Conservation (phyloP, 2,888 invertebrate genomes). For the Halictus quadricinctus region DNA sequence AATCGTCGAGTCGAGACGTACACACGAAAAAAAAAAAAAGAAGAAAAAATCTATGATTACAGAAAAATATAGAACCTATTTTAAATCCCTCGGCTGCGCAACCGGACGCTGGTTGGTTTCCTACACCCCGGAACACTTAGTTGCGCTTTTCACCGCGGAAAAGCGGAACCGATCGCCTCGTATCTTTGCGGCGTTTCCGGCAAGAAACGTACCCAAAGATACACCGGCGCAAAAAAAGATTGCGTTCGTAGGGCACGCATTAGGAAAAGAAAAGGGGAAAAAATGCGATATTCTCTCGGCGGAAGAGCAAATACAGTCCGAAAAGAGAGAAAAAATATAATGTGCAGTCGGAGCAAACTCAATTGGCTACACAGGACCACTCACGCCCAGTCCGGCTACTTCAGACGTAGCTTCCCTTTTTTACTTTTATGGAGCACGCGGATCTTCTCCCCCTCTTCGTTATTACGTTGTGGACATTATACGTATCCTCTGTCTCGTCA, state of each 20-base stretch:
- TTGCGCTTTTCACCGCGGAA: constrained; percentile 41
- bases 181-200: constrained; percentile 47
- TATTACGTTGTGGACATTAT: constrained; percentile 4
- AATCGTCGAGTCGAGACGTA: constrained; percentile 37
- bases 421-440: background rate
- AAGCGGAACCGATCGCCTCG: constrained; percentile 31
- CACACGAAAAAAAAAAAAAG: constrained; percentile 34
- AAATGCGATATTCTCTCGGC: constrained; percentile 26
- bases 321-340: background rate
- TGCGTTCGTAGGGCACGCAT: constrained; percentile 28
- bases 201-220: constrained; percentile 44
- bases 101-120: constrained; percentile 17
- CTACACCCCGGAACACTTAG: constrained; percentile 6
- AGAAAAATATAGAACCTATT: constrained; percentile 42
- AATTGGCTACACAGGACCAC: constrained; percentile 16
- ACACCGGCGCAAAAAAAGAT: background rate
- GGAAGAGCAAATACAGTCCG: constrained; percentile 14
- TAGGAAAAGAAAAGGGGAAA: background rate
- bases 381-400: constrained; percentile 4
- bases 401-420: constrained; percentile 1
- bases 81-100: constrained; percentile 31
- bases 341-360: constrained; percentile 5
- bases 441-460: background rate
- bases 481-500: background rate
- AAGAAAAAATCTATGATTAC: constrained; percentile 30